Percentiles rank a stretch among this genome's conserved stretches.
These are phyloP conservation scores for Bembecia ichneumoniformis DNA, from an alignment of 2,888 invertebrate genomes.

Conservation along the genomic window DNA sequence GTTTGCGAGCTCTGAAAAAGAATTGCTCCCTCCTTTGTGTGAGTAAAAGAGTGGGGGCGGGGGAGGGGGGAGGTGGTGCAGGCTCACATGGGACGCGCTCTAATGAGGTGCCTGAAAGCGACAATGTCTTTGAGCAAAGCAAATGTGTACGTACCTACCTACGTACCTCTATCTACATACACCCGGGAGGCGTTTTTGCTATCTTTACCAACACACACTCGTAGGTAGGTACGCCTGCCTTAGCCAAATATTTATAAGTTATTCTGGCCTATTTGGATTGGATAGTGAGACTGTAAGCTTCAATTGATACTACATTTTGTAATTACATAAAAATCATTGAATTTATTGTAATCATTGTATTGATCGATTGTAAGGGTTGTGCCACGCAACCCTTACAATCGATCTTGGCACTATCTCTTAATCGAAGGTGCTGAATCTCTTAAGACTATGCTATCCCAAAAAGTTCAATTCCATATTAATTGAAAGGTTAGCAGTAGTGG, in stretches of 20 bases:
- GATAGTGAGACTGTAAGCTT: too few species aligned
- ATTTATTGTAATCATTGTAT: too few species aligned
- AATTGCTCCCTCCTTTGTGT: constrained; percentile 46
- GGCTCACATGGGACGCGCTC: constrained; percentile 71
- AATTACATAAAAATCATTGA: too few species aligned
- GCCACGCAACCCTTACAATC: too few species aligned
- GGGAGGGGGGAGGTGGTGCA: constrained; percentile 34
- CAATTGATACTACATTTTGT: too few species aligned
- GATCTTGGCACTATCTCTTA: too few species aligned
- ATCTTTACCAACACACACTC: constrained; percentile 13
- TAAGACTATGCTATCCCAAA: too few species aligned
- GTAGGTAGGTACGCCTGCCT: neutral
- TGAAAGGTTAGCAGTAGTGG: neutral
- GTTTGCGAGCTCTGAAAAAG: constrained; percentile 66
- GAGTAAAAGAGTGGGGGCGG: constrained; percentile 28
- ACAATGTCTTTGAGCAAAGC: constrained; percentile 72
- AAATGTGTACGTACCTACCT: constrained; percentile 64
- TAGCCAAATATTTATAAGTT: constrained; percentile 1
- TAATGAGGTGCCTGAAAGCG: constrained; percentile 74
- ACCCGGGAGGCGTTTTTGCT: constrained; percentile 50
- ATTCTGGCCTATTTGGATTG: constrained; percentile 1
- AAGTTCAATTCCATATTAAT: too few species aligned
- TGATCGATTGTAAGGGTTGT: too few species aligned
- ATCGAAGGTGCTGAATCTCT: too few species aligned
- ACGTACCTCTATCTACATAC: constrained; percentile 58